Percentiles rank a stretch among this genome's conserved stretches.
Evolutionary conservation across 2,113 vertebrate genomes (phyloP).

Genomic region (Sinocyclocheilus anophthalmus): DNA sequence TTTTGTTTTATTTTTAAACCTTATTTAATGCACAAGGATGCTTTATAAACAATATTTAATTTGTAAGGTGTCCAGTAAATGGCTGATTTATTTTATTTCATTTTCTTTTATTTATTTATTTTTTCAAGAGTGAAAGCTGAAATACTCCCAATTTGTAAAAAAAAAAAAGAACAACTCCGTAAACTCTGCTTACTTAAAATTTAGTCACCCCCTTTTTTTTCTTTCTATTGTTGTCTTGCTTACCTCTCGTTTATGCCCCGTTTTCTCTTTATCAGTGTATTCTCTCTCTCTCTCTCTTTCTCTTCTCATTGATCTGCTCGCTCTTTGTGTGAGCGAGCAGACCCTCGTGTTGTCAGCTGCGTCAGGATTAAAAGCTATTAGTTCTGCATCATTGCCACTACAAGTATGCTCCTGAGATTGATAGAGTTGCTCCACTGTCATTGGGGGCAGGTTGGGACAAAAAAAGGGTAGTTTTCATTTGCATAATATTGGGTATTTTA

Average conservation of each 20-base stretch:
- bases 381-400: constrained; percentile 79
- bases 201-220: not conserved
- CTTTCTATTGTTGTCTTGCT: not conserved
- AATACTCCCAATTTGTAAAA: not conserved
- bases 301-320: constrained; percentile 53
- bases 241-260: not conserved
- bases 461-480: constrained; percentile 56
- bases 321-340: constrained; percentile 48
- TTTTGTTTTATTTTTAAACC: not conserved
- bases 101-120: too few relatives aligned
- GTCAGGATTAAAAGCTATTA: constrained; percentile 82
- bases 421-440: constrained; percentile 72
- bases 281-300: constrained; percentile 14
- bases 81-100: too few relatives aligned
- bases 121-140: not conserved
- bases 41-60: not conserved
- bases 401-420: constrained; percentile 75
- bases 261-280: constrained; percentile 1
- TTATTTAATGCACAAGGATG: not conserved
- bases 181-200: not conserved
- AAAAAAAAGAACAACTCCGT: not conserved
- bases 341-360: constrained; percentile 79
- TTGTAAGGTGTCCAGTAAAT: too few relatives aligned
- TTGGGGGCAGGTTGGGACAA: constrained; percentile 57
- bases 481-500: not conserved